A percentile compares a stretch with the other conserved stretches of the same genome.
Evolutionary conservation across 2,113 vertebrate species (phyloP).

Genomic region (Struthio camelus): DNA sequence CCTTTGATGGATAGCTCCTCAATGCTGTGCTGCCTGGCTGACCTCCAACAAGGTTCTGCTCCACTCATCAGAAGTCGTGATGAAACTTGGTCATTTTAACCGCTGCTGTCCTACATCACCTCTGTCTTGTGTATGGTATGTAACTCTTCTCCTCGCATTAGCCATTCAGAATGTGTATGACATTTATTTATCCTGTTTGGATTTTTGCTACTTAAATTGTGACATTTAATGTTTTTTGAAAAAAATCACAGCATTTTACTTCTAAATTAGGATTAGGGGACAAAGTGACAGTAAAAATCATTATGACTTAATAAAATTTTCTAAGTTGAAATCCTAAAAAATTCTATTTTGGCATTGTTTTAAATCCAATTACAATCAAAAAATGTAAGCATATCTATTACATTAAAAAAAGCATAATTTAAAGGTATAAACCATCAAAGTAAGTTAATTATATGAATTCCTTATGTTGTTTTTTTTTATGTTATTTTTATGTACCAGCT

Average conservation of each 20-base stretch:
- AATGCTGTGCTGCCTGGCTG: background rate
- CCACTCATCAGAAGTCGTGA: background rate
- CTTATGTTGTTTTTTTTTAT: background rate
- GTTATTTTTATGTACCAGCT: background rate
- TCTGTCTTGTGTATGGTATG: background rate
- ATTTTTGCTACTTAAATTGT: background rate
- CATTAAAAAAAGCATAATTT: background rate
- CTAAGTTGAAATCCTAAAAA: background rate
- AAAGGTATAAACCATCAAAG: accelerated
- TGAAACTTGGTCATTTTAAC: background rate
- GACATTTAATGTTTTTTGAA: background rate
- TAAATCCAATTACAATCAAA: background rate
- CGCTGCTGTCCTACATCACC: background rate
- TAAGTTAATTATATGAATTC: background rate
- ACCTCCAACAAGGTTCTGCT: background rate
- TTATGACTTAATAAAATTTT: background rate
- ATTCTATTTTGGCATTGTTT: background rate
- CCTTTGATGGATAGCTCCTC: background rate
- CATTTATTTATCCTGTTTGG: background rate
- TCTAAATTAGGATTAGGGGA: background rate
- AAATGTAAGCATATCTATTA: background rate
- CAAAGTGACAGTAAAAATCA: background rate
- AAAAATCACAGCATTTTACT: background rate
- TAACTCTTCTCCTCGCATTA: background rate
- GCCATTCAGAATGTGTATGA: background rate